Conservation (phyloP, 1,140 invertebrate genomes). For the Bradysia coprophila region DNA sequence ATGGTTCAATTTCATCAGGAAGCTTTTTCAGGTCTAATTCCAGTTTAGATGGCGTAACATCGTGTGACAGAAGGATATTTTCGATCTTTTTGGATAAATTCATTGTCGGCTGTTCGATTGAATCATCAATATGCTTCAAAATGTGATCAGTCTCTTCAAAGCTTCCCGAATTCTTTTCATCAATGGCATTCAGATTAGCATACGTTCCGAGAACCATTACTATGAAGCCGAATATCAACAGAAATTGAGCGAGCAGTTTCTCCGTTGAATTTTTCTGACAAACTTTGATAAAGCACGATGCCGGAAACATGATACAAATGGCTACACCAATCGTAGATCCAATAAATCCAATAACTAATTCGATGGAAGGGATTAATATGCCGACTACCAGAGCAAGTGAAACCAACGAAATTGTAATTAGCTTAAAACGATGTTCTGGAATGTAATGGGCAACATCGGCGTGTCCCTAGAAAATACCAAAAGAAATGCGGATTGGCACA, state of each 20-base stretch:
- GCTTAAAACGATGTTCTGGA: slow-evolving; percentile 58
- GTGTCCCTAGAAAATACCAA: slow-evolving; percentile 20
- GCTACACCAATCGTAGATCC: slow-evolving; percentile 91
- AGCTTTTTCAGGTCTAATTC: slow-evolving; percentile 1
- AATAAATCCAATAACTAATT: slow-evolving; percentile 78
- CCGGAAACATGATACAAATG: slow-evolving; percentile 83
- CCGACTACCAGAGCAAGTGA: slow-evolving; percentile 52
- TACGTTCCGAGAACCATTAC: slow-evolving; percentile 76
- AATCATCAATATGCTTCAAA: slow-evolving; percentile 11
- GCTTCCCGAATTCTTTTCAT: slow-evolving; percentile 29
- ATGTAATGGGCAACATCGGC: slow-evolving; percentile 30
- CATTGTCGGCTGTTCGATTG: slow-evolving; percentile 7
- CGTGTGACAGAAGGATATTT: background rate
- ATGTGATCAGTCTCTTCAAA: slow-evolving; percentile 14
- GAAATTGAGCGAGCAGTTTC: slow-evolving; percentile 46
- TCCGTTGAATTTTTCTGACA: slow-evolving; percentile 56
- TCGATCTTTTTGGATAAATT: slow-evolving; percentile 11
- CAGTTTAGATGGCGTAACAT: background rate
- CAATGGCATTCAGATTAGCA: slow-evolving; percentile 60
- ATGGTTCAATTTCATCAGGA: background rate
- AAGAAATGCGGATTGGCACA: too few relatives aligned
- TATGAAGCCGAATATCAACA: slow-evolving; percentile 54
- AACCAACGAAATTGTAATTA: slow-evolving; percentile 61
- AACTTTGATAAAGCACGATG: slow-evolving; percentile 51
- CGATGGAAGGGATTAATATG: slow-evolving; percentile 70